Evolutionary conservation across 2,797 vertebrate genomes (phyloP), one percentile per base, ranked within the genome.

Genomic region (Setipinna tenuifilis): DNA sequence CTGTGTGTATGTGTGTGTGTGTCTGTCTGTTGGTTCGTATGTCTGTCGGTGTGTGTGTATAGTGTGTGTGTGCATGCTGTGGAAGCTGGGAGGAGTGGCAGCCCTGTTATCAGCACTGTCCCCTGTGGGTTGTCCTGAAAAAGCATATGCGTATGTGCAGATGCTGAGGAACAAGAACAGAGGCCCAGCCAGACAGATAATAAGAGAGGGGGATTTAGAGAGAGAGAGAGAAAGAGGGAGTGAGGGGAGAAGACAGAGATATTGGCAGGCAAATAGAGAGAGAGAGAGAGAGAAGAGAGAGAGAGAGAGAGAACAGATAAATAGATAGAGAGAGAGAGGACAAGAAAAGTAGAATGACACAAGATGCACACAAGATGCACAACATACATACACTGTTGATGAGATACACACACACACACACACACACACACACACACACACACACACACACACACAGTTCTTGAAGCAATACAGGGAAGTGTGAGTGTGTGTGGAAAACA

Each of bases 81-180:
- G 46, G 17, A 21, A 62, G 16, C n/a, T 28, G 21, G 41, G 2
- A 59, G 59, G 57, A 28, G 12, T 4, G 62, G 83, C 83, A 6
- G 82, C 46, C 80, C 87, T 87, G 87, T 81, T 90, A 90, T 88
- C 86, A 88, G 86, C 54, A 23, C 6, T 65, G 65, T 91, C 88
- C 88, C 86, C 12, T 1, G 86, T 88, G 89, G 85, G 90, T 87
- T 86, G 88, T 89, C 88, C 88, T 86, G 88, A 59, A 87, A 90
- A 89, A 78, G 84, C 5, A 62, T 21, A 28, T 17, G 59, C 2
- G 61, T 54, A 44, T 78, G 35, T 41, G 35, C 35, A 41, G 81
- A 86, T 78, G 25, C 35, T 31, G 80, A 75, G n/a, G 50, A 23
- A 14, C 41, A 83, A 7, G 78, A 58, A 68, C 59, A 35, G 46